These are phyloP conservation scores for Theonella swinhoei DNA, from an alignment of 37 sponge, comb jelly and placozoan genomes.

Conservation along the genomic window DNA sequence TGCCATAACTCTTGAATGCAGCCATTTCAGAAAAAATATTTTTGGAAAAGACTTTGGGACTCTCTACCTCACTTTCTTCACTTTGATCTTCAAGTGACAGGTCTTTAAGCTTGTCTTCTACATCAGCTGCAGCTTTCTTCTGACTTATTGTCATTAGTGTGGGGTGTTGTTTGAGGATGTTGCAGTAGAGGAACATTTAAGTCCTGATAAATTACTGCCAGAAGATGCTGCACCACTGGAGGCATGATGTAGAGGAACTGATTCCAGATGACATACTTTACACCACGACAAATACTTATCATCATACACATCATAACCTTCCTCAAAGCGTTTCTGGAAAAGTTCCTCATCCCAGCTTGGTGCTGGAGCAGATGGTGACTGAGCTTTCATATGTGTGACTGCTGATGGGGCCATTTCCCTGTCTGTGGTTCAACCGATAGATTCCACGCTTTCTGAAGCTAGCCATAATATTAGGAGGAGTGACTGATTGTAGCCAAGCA, in stretches of 20 bases:
- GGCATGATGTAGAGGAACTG: background rate
- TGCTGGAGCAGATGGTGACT: background rate
- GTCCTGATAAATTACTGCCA: background rate
- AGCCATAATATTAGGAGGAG: conserved; percentile 49
- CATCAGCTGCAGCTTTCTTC: background rate
- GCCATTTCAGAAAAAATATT: too few relatives aligned
- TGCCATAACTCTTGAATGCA: too few relatives aligned
- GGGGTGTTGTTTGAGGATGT: background rate
- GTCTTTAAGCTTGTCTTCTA: background rate
- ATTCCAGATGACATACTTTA: conserved; percentile 32
- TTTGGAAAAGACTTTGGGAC: too few relatives aligned
- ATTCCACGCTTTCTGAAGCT: conserved; percentile 69
- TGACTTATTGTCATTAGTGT: background rate
- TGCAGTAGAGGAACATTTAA: background rate
- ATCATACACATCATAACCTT: conserved; percentile 35
- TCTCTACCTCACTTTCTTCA: background rate
- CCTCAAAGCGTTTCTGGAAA: conserved; percentile 31
- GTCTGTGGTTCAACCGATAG: conserved; percentile 53
- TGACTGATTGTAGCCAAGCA: conserved; percentile 41
- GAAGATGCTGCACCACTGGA: too few relatives aligned
- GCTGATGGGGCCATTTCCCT: conserved; percentile 64
- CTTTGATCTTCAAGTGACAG: background rate
- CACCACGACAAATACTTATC: conserved; percentile 31
- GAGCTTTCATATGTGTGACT: background rate
- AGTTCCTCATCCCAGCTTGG: conserved; percentile 12